A percentile compares a stretch with the other conserved stretches of the same genome.
These are phyloP conservation scores for Melipona beecheii DNA, from an alignment of 2,888 invertebrate species.

Conservation along the genomic window DNA sequence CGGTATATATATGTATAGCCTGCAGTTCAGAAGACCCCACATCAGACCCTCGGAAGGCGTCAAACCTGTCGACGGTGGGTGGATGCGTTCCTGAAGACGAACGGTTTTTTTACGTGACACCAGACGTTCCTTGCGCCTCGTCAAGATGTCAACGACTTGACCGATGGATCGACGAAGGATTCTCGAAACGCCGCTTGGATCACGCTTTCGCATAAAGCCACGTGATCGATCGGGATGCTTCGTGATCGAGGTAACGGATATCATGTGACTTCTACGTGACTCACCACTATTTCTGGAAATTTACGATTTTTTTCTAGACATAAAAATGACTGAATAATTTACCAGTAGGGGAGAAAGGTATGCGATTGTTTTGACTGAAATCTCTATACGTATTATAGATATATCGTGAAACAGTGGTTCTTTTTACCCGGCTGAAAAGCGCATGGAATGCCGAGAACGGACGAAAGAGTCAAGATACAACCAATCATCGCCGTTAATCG, in stretches of 20 bases:
- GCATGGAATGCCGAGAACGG: constrained; percentile 1
- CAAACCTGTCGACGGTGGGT: constrained; percentile 69
- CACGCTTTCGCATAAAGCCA: constrained; percentile 60
- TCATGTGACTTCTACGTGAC: constrained; percentile 52
- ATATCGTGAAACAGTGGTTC: neutral
- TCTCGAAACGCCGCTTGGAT: constrained; percentile 57
- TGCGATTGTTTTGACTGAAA: neutral
- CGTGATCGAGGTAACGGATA: constrained; percentile 72
- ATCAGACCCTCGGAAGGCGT: constrained; percentile 49
- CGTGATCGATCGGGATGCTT: constrained; percentile 81
- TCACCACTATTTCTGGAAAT: constrained; percentile 26
- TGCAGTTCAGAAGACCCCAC: constrained; percentile 39
- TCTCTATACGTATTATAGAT: neutral
- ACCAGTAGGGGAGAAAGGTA: neutral
- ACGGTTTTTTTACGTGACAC: constrained; percentile 74
- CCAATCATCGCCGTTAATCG: constrained; percentile 64
- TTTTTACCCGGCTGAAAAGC: neutral
- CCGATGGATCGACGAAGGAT: constrained; percentile 70
- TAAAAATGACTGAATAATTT: constrained; percentile 5
- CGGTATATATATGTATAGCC: constrained; percentile 16
- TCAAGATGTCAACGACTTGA: constrained; percentile 74
- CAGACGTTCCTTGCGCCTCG: constrained; percentile 60
- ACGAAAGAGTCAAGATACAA: constrained; percentile 34
- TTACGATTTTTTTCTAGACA: constrained; percentile 17
- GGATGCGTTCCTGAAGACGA: constrained; percentile 70